phyloP scores from a whole-genome alignment of 53 echinoderm and acorn worm genomes.

The Zoroaster sp. region DNA sequence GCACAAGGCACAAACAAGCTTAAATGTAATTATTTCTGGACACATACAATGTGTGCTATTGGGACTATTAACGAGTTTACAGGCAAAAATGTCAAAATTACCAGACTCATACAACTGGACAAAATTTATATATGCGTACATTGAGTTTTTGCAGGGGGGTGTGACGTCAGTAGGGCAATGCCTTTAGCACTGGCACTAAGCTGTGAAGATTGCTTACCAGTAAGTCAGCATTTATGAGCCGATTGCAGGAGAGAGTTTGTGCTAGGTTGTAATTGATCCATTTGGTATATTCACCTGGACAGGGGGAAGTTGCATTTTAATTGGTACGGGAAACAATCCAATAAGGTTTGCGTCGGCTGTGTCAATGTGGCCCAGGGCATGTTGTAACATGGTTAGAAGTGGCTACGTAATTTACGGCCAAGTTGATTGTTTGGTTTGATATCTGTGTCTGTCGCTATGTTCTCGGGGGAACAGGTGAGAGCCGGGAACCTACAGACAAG shows the following conservation, averaged over 20 bases:
- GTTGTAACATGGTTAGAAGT: not conserved
- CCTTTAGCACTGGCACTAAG: not conserved
- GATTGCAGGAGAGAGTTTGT: not conserved
- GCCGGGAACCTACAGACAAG: too few relatives aligned
- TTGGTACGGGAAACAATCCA: conserved; percentile 60
- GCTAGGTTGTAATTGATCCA: conserved; percentile 6
- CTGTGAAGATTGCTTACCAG: not conserved
- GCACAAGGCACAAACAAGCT: too few relatives aligned
- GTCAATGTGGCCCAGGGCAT: conserved; percentile 43
- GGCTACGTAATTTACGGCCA: not conserved
- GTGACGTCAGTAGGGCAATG: not conserved
- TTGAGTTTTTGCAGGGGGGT: not conserved
- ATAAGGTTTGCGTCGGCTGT: conserved; percentile 60
- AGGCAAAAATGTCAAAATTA: too few relatives aligned
- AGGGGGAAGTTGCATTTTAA: conserved; percentile 49
- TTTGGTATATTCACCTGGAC: conserved; percentile 35
- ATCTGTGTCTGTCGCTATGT: not conserved
- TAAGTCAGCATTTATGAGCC: not conserved
- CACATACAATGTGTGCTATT: too few relatives aligned
- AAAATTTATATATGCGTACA: too few relatives aligned
- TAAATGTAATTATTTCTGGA: too few relatives aligned
- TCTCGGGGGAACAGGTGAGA: not conserved
- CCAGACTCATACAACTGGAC: too few relatives aligned
- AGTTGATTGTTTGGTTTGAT: not conserved
- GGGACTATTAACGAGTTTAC: too few relatives aligned